phyloP scores from a whole-genome alignment of 2,113 vertebrate genomes.

The Riparia riparia region DNA sequence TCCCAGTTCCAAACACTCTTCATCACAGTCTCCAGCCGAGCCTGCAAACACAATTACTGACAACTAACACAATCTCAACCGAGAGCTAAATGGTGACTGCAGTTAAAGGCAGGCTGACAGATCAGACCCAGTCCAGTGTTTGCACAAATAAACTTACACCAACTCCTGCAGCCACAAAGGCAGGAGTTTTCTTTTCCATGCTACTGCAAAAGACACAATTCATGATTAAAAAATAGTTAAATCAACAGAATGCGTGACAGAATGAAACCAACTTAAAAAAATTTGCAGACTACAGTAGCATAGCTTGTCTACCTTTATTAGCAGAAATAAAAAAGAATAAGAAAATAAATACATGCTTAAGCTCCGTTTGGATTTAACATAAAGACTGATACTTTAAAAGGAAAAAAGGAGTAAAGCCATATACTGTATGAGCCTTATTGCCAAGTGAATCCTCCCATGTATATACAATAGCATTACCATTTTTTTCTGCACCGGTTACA shows the following conservation, averaged over 20 bases:
- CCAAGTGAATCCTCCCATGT: not conserved
- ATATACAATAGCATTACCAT: not conserved
- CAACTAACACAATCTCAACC: constrained; percentile 27
- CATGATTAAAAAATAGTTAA: not conserved
- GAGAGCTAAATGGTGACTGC: not conserved
- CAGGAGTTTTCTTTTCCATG: not conserved
- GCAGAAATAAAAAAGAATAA: not conserved
- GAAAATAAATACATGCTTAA: not conserved
- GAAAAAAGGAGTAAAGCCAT: not conserved
- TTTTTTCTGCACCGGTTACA: not conserved
- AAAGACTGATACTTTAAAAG: not conserved
- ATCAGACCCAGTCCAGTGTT: not conserved
- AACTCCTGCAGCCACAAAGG: not conserved
- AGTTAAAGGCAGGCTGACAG: constrained; percentile 8
- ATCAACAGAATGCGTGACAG: not conserved
- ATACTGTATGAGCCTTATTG: not conserved
- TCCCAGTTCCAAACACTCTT: constrained; percentile 43
- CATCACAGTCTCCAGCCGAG: constrained; percentile 8
- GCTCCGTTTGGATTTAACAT: not conserved
- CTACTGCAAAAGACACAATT: not conserved
- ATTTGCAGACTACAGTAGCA: not conserved
- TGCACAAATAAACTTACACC: constrained; percentile 1
- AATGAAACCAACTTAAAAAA: not conserved
- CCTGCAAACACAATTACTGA: constrained; percentile 50
- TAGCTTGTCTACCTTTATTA: not conserved